Evolutionary conservation across 2,888 invertebrate genomes (phyloP), one percentile per base, ranked within the genome.

Genomic region (Brachypalpus laphriformis): DNA sequence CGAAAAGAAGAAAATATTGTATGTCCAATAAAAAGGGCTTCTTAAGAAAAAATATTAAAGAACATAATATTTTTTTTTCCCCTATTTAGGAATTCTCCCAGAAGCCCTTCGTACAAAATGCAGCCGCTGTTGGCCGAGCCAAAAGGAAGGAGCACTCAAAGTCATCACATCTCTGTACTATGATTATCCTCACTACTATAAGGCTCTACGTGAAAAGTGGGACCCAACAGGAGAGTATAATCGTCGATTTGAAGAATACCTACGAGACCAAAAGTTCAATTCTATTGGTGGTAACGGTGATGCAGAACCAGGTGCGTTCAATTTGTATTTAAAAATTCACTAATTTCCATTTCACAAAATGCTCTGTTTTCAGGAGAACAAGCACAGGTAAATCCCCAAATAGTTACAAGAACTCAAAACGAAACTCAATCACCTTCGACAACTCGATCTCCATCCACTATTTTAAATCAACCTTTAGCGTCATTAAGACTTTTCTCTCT

Each of bases 41-140:
- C n/a, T n/a, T n/a, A n/a, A n/a, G n/a, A n/a, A n/a, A n/a, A n/a
- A n/a, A n/a, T n/a, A n/a, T n/a, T n/a, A n/a, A n/a, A n/a, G n/a
- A n/a, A n/a, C 22, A 14, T 42, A 47, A 20, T 20, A 20, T 47
- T 22, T 47, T 7, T 47, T 3, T 20, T 47, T 47, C 25, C 5
- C 25, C 25, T 0, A 18, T 37, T 7, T 45, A 96, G 96, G 94
- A 89, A 93, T 95, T 87, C 92, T 96, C 9, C 96, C 96, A 5
- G 96, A 96, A 91, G 95, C 95, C 0, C 89, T 96, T 65, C 91
- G 93, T 87, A 95, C 94, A 25, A 94, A 94, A 88, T 96, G 96
- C 90, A 90, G 92, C 14, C 93, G 94, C 61, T 95, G 96, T 89
- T 94, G 94, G 40, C 93, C 94, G 25, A 93, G 94, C 71, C 96